These are phyloP conservation scores for Xyliphius kryptos DNA, from an alignment of 2,113 vertebrate genomes.

Conservation along the genomic window DNA sequence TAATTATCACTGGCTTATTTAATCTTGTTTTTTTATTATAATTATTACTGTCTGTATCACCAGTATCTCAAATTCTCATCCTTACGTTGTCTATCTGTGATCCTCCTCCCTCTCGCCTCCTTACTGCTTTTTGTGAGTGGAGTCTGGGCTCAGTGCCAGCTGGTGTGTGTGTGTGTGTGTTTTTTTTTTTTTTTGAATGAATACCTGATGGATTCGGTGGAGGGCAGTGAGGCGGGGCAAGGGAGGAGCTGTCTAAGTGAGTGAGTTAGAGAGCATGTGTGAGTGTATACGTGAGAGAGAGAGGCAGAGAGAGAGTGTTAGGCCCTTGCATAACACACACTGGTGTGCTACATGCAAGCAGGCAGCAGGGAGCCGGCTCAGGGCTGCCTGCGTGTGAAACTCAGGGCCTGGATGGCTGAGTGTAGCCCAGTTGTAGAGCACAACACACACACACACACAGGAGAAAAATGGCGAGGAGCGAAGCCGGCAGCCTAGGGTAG, in stretches of 20 bases:
- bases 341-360: conserved; percentile 46
- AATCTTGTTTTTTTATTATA: conserved; percentile 19
- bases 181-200: conserved; percentile 91
- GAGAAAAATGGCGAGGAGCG: conserved; percentile 4
- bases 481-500: conserved; percentile 43
- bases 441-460: not conserved
- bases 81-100: conserved; percentile 32
- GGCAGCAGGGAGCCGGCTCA: conserved; percentile 34
- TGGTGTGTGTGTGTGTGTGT: too few relatives aligned
- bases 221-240: conserved; percentile 52
- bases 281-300: too few relatives aligned
- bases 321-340: conserved; percentile 51
- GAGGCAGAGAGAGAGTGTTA: conserved; percentile 41
- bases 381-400: conserved; percentile 38
- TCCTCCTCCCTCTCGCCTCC: conserved; percentile 30
- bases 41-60: not conserved
- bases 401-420: conserved; percentile 43
- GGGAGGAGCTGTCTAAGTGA: conserved; percentile 57
- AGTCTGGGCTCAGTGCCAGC: conserved; percentile 64
- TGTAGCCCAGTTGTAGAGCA: conserved; percentile 5
- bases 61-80: conserved; percentile 13
- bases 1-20: conserved; percentile 17
- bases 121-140: conserved; percentile 44
- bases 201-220: conserved; percentile 85
- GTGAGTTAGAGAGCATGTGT: too few relatives aligned